phyloP scores from a whole-genome alignment of 2,888 invertebrate species.

The Cheilosia impressa region DNA sequence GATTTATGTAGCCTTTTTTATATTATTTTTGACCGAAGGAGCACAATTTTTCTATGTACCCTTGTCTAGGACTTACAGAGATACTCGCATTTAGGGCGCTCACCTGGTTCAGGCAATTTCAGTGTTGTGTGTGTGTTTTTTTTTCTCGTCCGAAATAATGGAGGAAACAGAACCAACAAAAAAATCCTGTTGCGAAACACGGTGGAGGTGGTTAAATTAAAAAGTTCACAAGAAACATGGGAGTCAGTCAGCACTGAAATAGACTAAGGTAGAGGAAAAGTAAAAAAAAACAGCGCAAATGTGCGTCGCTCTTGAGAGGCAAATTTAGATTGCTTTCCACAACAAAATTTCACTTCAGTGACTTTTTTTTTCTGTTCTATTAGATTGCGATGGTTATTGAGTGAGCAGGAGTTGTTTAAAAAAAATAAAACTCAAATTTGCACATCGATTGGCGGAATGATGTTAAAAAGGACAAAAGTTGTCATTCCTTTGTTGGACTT shows the following conservation, averaged over 20 bases:
- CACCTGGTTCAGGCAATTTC: constrained; percentile 26
- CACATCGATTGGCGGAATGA: constrained; percentile 47
- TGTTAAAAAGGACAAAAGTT: constrained; percentile 55
- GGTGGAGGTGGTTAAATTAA: constrained; percentile 52
- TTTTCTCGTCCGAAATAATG: constrained; percentile 30
- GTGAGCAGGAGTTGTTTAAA: not conserved
- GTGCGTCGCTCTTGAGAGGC: constrained; percentile 35
- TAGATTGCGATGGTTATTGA: constrained; percentile 27
- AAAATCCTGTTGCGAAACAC: constrained; percentile 47
- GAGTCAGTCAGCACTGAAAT: constrained; percentile 9
- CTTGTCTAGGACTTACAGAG: constrained; percentile 43
- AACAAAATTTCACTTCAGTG: constrained; percentile 62
- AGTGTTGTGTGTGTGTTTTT: not conserved
- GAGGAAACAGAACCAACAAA: not conserved
- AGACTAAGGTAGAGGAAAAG: not conserved
- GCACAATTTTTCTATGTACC: constrained; percentile 22
- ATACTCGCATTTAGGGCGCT: not conserved
- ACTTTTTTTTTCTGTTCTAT: constrained; percentile 41
- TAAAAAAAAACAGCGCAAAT: constrained; percentile 15
- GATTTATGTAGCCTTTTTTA: constrained; percentile 41
- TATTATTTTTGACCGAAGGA: constrained; percentile 24
- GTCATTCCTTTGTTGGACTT: constrained; percentile 29
- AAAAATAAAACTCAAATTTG: constrained; percentile 58
- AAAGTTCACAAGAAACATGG: constrained; percentile 40
- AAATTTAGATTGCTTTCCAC: constrained; percentile 71